These are phyloP conservation scores for Dasypus novemcinctus DNA, from an alignment of 2,113 vertebrate species.

Conservation along the genomic window DNA sequence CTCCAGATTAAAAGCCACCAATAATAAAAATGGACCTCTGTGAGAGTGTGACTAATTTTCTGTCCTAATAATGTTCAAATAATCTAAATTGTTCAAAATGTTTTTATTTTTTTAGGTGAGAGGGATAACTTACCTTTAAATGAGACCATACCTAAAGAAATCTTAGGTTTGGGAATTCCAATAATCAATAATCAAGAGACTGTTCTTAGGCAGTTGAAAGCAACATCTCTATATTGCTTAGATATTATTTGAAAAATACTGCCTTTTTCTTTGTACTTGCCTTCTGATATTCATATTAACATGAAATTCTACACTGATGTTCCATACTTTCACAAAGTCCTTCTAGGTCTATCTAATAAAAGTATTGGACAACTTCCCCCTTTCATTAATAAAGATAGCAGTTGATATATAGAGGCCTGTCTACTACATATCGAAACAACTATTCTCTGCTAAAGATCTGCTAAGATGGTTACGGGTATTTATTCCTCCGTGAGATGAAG, in stretches of 20 bases:
- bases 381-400: not conserved
- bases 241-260: not conserved
- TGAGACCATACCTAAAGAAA: not conserved
- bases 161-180: not conserved
- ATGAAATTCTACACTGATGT: not conserved
- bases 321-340: not conserved
- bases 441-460: constrained; percentile 15
- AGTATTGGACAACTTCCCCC: not conserved
- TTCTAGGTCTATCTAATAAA: not conserved
- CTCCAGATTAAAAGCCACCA: not conserved
- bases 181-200: not conserved
- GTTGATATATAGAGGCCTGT: not conserved
- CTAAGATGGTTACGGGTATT: constrained; percentile 59
- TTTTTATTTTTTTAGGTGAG: not conserved
- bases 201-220: not conserved
- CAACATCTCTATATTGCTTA: not conserved
- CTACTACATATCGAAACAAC: constrained; percentile 37
- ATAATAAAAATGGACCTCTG: not conserved
- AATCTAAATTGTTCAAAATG: too few relatives aligned
- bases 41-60: not conserved
- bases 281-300: not conserved
- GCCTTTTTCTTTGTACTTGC: not conserved
- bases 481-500: constrained; percentile 69
- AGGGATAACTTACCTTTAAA: not conserved
- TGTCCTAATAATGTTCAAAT: not conserved